These are phyloP conservation scores for Nibea coibor DNA, from an alignment of 2,113 vertebrate genomes.

Conservation along the genomic window DNA sequence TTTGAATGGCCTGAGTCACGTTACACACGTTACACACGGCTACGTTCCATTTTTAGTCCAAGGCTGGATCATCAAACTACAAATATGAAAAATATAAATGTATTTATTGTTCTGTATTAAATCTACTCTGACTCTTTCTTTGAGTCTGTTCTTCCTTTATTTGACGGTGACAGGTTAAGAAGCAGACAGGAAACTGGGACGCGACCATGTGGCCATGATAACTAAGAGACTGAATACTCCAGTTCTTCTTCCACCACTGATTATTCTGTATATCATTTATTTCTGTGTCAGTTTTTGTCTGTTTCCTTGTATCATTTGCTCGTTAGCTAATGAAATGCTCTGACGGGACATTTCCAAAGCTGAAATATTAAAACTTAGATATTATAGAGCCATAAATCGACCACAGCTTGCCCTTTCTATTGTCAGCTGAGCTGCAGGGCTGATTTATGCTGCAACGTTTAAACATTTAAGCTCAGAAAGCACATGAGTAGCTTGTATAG, in stretches of 20 bases:
- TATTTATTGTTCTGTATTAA: not conserved
- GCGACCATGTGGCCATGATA: not conserved
- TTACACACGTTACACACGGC: not conserved
- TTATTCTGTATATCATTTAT: too few species aligned
- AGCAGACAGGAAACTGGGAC: too few species aligned
- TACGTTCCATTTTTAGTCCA: not conserved
- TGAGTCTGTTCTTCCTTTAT: too few species aligned
- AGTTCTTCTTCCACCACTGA: too few species aligned
- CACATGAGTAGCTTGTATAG: not conserved
- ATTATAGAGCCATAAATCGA: not conserved
- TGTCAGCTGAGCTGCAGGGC: constrained; percentile 10
- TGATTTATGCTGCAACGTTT: constrained; percentile 16
- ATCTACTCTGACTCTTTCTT: not conserved
- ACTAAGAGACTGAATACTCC: not conserved
- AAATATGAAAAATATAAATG: not conserved
- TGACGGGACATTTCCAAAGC: not conserved
- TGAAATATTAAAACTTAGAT: constrained; percentile 18
- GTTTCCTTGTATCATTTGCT: not conserved
- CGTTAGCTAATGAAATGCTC: not conserved
- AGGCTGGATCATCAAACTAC: not conserved
- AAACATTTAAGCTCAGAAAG: constrained; percentile 27
- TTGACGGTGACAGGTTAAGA: too few species aligned
- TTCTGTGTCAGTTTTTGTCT: not conserved
- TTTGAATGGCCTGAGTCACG: constrained; percentile 2
- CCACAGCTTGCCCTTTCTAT: constrained; percentile 19